These are phyloP conservation scores for Scyliorhinus canicula DNA, from an alignment of 2,797 vertebrate species.

Conservation along the genomic window DNA sequence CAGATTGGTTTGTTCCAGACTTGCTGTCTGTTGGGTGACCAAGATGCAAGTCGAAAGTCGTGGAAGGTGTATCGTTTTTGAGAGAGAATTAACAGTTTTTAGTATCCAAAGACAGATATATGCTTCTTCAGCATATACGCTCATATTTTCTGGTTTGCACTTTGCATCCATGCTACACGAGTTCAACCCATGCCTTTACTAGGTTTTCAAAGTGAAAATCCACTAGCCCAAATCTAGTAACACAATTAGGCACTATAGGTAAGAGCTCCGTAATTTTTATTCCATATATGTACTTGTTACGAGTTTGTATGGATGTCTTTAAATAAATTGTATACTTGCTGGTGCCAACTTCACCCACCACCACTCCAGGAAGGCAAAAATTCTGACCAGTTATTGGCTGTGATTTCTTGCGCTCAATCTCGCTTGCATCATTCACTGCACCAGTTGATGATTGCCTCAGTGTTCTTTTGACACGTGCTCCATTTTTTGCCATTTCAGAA, in stretches of 20 bases:
- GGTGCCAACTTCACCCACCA: constrained; percentile 5
- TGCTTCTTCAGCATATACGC: not conserved
- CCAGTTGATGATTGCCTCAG: constrained; percentile 58
- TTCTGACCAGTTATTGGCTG: constrained; percentile 65
- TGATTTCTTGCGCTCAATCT: constrained; percentile 66
- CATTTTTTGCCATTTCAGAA: constrained; percentile 49
- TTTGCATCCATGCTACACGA: not conserved
- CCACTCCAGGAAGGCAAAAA: constrained; percentile 45
- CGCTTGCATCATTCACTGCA: constrained; percentile 53
- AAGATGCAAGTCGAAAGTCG: not conserved
- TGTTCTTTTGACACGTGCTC: constrained; percentile 52
- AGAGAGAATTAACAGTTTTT: not conserved
- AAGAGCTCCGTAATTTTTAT: not conserved
- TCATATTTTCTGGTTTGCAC: not conserved
- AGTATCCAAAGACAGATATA: not conserved
- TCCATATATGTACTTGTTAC: not conserved
- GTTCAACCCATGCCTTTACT: not conserved
- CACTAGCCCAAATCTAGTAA: not conserved
- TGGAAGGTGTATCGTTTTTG: not conserved
- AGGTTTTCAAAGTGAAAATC: not conserved
- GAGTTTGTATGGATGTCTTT: too few relatives aligned
- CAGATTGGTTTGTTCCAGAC: not conserved
- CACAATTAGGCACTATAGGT: not conserved
- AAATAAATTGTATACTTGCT: constrained; percentile 10
- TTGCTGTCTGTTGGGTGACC: not conserved